Percentiles rank a stretch among this genome's conserved stretches.
phyloP scores from a whole-genome alignment of 1,140 invertebrate species.

The Drosophila santomea region DNA sequence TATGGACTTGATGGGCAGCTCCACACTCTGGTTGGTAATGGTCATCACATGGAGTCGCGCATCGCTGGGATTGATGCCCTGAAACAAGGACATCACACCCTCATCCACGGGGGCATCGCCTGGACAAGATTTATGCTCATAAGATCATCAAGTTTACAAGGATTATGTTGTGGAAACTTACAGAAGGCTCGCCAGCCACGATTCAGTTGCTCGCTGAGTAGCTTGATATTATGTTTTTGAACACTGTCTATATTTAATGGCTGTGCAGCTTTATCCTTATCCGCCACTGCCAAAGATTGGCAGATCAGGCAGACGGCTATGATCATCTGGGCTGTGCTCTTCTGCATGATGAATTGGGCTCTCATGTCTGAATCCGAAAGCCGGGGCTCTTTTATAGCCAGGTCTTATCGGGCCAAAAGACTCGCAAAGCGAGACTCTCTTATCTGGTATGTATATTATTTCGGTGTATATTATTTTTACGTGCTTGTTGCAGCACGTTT shows the following conservation, averaged over 20 bases:
- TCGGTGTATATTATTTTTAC: slow-evolving; percentile 27
- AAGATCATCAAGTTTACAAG: fast-evolving
- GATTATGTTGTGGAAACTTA: slow-evolving; percentile 42
- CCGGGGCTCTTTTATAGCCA: slow-evolving; percentile 43
- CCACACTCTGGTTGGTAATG: slow-evolving; percentile 70
- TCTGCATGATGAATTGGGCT: slow-evolving; percentile 22
- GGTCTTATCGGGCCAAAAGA: slow-evolving; percentile 29
- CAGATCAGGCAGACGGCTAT: slow-evolving; percentile 26
- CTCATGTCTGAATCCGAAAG: slow-evolving; percentile 22
- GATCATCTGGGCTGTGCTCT: slow-evolving; percentile 21
- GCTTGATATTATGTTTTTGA: slow-evolving; percentile 64
- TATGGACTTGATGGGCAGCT: slow-evolving; percentile 70
- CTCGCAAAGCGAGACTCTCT: slow-evolving; percentile 6
- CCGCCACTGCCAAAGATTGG: neutral
- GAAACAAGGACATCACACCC: slow-evolving; percentile 74
- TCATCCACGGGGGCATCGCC: slow-evolving; percentile 78
- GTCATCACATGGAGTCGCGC: slow-evolving; percentile 72
- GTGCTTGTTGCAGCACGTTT: slow-evolving; percentile 27
- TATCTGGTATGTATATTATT: slow-evolving; percentile 48
- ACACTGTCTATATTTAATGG: slow-evolving; percentile 49
- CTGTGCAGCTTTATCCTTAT: neutral
- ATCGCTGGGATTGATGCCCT: slow-evolving; percentile 80
- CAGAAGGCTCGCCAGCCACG: slow-evolving; percentile 75
- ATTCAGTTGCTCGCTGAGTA: slow-evolving; percentile 64
- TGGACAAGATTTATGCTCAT: neutral